These are phyloP conservation scores for Papilio elwesi DNA, from an alignment of 2,888 invertebrate genomes.

Conservation along the genomic window DNA sequence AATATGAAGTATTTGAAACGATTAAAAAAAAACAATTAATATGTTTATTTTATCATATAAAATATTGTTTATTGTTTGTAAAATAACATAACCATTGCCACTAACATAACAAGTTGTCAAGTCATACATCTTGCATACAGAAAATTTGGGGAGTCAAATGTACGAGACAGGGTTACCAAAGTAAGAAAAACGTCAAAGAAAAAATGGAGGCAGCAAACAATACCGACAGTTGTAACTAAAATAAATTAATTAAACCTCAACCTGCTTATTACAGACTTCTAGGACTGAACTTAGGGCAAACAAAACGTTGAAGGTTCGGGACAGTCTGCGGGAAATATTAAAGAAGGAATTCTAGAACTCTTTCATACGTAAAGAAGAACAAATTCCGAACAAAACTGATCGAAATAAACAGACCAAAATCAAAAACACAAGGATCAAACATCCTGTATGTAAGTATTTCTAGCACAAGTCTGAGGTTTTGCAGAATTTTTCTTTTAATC, in stretches of 20 bases:
- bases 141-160: neutral
- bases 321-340: conserved; percentile 30
- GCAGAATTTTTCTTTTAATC: conserved; percentile 32
- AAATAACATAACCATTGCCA: too few relatives aligned
- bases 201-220: conserved; percentile 31
- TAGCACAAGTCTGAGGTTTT: conserved; percentile 28
- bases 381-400: conserved; percentile 40
- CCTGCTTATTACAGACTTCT: conserved; percentile 38
- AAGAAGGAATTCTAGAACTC: conserved; percentile 40
- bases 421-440: conserved; percentile 34
- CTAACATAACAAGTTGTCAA: neutral
- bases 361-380: conserved; percentile 39
- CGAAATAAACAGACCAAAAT: conserved; percentile 36
- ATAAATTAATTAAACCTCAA: conserved; percentile 40
- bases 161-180: conserved; percentile 36
- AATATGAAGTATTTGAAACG: too few relatives aligned
- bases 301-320: conserved; percentile 8
- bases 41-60: too few relatives aligned
- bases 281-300: conserved; percentile 18
- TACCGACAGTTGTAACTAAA: conserved; percentile 40
- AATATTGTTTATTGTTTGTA: too few relatives aligned
- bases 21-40: too few relatives aligned
- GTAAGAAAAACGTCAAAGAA: conserved; percentile 30
- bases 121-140: neutral
- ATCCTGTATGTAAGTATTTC: conserved; percentile 23